Percentiles rank a stretch among this genome's conserved stretches.
These are phyloP conservation scores for Falco novaeseelandiae DNA, from an alignment of 2,797 vertebrate genomes.

Conservation along the genomic window DNA sequence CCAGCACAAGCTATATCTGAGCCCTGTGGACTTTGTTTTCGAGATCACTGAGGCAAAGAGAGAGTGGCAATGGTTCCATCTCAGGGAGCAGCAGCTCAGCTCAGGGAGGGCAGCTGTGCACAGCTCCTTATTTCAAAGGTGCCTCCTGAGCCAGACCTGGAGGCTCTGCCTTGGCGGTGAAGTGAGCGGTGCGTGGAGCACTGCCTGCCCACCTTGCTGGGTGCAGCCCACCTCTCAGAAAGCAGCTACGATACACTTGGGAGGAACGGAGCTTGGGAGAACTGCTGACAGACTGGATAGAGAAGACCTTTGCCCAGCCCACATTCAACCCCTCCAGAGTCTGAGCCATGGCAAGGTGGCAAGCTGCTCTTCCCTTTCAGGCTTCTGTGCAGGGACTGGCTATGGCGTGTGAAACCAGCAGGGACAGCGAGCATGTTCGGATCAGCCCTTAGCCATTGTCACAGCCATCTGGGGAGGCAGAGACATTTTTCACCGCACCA, in stretches of 20 bases:
- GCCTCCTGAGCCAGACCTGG: not conserved
- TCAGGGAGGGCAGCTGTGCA: fast-evolving
- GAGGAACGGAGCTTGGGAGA: not conserved
- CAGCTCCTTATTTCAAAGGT: not conserved
- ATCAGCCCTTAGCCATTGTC: not conserved
- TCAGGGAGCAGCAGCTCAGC: not conserved
- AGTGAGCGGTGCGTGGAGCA: not conserved
- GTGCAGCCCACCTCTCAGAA: not conserved
- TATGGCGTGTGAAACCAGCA: fast-evolving
- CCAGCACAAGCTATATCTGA: not conserved
- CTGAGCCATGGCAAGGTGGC: not conserved
- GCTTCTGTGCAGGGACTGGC: not conserved
- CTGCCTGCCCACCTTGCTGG: not conserved
- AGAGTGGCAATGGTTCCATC: too few species aligned
- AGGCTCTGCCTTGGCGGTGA: not conserved
- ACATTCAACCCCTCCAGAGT: fast-evolving
- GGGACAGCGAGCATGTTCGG: not conserved
- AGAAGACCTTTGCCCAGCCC: not conserved
- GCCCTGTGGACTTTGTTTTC: not conserved
- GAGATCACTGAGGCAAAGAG: not conserved
- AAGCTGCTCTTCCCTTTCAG: not conserved
- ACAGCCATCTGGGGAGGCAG: not conserved
- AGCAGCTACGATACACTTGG: not conserved
- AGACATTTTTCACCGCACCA: not conserved
- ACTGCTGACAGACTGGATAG: not conserved